Conservation (phyloP, 2,888 invertebrate genomes). For the Drosophila antonietae region DNA sequence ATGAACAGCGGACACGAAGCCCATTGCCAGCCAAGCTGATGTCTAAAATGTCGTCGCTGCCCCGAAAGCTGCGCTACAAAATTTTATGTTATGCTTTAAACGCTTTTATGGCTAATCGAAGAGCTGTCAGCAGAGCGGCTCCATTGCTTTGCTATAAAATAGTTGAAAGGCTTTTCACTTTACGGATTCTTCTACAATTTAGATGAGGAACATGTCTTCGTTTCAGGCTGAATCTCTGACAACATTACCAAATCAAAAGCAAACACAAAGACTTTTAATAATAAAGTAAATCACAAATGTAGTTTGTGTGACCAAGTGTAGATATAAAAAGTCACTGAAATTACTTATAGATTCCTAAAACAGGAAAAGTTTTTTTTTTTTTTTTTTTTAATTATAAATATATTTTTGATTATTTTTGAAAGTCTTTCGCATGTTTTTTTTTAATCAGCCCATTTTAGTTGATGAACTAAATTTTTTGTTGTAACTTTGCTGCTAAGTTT, state of each 20-base stretch:
- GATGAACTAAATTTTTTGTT: no score
- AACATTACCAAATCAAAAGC: no score
- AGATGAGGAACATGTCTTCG: background rate
- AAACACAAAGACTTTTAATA: background rate
- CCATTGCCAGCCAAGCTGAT: constrained; percentile 23
- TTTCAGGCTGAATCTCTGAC: background rate
- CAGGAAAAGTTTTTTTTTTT: no score
- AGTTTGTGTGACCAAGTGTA: background rate
- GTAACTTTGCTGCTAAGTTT: background rate
- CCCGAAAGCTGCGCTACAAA: constrained; percentile 45
- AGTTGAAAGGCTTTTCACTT: background rate
- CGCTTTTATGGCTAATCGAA: constrained; percentile 63
- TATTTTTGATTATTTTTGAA: no score
- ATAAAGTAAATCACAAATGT: background rate
- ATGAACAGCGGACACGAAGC: constrained; percentile 69
- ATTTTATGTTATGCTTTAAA: constrained; percentile 42
- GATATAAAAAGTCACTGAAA: background rate
- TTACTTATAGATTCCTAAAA: background rate
- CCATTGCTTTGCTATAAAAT: background rate
- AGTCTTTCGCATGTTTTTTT: no score
- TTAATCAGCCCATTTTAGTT: no score
- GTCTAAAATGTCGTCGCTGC: constrained; percentile 22
- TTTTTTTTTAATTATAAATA: no score
- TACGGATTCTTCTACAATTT: background rate
- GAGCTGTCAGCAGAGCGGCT: constrained; percentile 17